Conservation (phyloP, 2,797 vertebrate species). For the Morelia viridis region DNA sequence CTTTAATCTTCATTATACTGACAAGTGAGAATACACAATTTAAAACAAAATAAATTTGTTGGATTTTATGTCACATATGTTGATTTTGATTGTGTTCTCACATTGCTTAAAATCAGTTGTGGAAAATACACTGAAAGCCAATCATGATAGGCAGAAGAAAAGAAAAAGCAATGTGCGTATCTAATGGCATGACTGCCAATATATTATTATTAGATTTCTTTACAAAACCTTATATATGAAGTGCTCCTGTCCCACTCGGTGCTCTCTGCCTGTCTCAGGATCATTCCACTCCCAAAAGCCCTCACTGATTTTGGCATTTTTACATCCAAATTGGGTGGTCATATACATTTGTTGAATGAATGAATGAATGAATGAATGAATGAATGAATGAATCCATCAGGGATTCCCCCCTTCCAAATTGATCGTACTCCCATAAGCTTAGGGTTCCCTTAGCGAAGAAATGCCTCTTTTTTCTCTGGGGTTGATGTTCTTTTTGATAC, state of each 20-base stretch:
- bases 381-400: not conserved
- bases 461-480: no score
- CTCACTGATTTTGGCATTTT: not conserved
- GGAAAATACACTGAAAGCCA: not conserved
- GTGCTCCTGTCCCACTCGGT: not conserved
- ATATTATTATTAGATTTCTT: no score
- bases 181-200: not conserved
- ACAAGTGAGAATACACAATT: no score
- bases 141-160: not conserved
- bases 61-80: not conserved
- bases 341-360: not conserved
- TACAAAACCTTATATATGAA: no score
- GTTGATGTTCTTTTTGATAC: no score
- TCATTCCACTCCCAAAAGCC: not conserved
- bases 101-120: not conserved
- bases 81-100: not conserved
- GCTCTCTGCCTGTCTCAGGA: not conserved
- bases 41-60: not conserved
- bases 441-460: no score
- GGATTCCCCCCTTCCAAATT: no score
- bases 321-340: no score
- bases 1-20: not conserved
- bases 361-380: not conserved
- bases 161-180: not conserved
- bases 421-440: no score